These are phyloP conservation scores for Tenualosa thibaudeaui DNA, from an alignment of 2,797 vertebrate species.

Conservation along the genomic window DNA sequence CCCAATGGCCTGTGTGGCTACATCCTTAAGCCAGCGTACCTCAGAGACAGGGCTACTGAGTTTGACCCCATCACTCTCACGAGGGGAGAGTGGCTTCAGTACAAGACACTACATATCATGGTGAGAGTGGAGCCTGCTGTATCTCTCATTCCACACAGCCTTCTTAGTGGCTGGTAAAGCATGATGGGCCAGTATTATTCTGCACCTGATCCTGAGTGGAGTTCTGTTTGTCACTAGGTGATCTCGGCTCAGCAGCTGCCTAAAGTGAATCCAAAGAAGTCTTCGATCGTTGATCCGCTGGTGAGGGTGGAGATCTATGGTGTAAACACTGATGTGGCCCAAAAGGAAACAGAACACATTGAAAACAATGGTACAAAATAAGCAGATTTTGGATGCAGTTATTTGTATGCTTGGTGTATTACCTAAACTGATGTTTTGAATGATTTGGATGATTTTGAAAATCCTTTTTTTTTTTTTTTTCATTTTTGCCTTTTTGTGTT, in stretches of 20 bases:
- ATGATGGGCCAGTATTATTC: background rate
- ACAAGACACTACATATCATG: constrained; percentile 83
- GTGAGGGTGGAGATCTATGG: constrained; percentile 86
- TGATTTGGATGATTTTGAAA: background rate
- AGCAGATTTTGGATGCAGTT: background rate
- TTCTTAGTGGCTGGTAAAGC: background rate
- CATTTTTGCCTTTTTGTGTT: constrained; percentile 19
- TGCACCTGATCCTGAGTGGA: background rate
- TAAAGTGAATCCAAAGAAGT: constrained; percentile 84
- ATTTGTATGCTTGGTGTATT: background rate
- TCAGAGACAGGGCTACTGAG: constrained; percentile 75
- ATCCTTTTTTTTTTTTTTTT: background rate
- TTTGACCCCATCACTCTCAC: constrained; percentile 86
- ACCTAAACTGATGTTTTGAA: background rate
- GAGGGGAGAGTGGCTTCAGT: constrained; percentile 83
- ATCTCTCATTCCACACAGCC: background rate
- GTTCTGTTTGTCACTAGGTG: constrained; percentile 68
- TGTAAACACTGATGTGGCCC: constrained; percentile 75
- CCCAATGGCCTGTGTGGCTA: constrained; percentile 90
- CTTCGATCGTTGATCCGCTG: constrained; percentile 88
- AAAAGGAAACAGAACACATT: constrained; percentile 74
- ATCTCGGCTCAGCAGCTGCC: constrained; percentile 95
- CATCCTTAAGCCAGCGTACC: constrained; percentile 88
- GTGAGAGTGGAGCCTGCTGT: constrained; percentile 59
- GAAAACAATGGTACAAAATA: constrained; percentile 84